Evolutionary conservation across 2,888 invertebrate species (phyloP).

Genomic region (Pollenia angustigena): DNA sequence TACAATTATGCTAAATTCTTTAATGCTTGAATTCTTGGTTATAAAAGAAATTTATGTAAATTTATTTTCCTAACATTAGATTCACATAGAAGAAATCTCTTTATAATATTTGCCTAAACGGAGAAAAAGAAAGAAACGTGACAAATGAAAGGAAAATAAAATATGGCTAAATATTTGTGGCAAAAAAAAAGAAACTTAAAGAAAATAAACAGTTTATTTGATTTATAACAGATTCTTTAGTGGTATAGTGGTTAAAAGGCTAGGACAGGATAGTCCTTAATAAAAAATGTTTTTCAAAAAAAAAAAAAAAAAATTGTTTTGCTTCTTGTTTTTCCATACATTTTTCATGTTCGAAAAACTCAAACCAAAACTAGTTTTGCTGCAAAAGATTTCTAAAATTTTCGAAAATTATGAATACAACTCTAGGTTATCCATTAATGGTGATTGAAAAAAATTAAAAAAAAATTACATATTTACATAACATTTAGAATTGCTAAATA

Average conservation of each 20-base stretch:
- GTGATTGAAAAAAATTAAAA: no score
- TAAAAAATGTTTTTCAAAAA: no score
- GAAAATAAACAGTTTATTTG: constrained; percentile 29
- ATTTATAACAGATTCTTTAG: constrained; percentile 6
- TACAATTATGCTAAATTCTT: constrained; percentile 65
- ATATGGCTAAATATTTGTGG: constrained; percentile 32
- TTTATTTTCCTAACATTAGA: constrained; percentile 49
- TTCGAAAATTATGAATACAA: no score
- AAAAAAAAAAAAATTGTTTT: no score
- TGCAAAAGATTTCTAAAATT: neutral
- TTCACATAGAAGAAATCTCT: constrained; percentile 31
- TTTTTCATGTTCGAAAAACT: no score
- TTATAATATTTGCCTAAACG: constrained; percentile 23
- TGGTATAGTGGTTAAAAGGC: neutral
- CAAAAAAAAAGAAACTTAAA: neutral
- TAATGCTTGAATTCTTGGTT: constrained; percentile 58
- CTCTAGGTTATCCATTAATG: no score
- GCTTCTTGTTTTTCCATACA: no score
- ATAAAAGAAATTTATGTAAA: constrained; percentile 67
- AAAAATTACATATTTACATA: no score
- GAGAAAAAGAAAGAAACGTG: neutral
- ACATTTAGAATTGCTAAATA: no score
- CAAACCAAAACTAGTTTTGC: neutral
- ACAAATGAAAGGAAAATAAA: constrained; percentile 14
- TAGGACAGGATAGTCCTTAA: no score